Conservation (phyloP, 2,797 vertebrate species). For the Orestias chungarensis region DNA sequence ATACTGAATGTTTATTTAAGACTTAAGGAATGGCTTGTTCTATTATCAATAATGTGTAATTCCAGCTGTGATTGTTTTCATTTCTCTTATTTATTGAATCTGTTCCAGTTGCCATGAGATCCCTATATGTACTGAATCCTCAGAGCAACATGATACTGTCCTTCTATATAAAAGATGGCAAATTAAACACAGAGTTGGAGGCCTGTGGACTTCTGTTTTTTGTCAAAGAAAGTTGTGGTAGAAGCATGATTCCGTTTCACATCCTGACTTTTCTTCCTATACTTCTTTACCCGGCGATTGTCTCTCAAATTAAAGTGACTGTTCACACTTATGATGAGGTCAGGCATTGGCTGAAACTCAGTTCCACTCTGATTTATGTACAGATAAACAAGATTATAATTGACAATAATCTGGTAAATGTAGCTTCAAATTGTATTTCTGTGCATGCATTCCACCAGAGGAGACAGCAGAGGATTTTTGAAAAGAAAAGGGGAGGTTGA, state of each 20-base stretch:
- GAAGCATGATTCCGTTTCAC: neutral
- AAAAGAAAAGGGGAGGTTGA: neutral
- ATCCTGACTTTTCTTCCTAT: neutral
- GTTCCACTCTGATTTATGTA: neutral
- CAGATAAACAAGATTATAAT: neutral
- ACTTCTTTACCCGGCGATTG: too few species aligned
- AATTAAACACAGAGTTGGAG: slow-evolving; percentile 31
- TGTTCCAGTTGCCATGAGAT: slow-evolving; percentile 68
- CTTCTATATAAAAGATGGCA: slow-evolving; percentile 70
- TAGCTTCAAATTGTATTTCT: neutral
- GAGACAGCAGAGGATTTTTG: neutral
- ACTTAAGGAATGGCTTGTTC: slow-evolving; percentile 78
- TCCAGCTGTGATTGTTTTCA: slow-evolving; percentile 66
- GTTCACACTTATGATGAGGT: neutral
- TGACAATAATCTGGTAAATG: neutral
- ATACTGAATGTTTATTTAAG: slow-evolving; percentile 74
- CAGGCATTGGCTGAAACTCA: neutral
- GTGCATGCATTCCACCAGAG: neutral
- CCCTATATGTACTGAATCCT: slow-evolving; percentile 60
- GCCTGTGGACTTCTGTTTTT: slow-evolving; percentile 21
- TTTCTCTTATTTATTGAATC: slow-evolving; percentile 72
- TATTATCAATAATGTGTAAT: slow-evolving; percentile 74
- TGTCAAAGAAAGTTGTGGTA: neutral
- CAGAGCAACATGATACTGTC: slow-evolving; percentile 58
- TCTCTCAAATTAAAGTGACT: too few species aligned